Base-by-base conservation (phyloP, 2,888 invertebrate species). In the Siphlonurus alternatus region DNA sequence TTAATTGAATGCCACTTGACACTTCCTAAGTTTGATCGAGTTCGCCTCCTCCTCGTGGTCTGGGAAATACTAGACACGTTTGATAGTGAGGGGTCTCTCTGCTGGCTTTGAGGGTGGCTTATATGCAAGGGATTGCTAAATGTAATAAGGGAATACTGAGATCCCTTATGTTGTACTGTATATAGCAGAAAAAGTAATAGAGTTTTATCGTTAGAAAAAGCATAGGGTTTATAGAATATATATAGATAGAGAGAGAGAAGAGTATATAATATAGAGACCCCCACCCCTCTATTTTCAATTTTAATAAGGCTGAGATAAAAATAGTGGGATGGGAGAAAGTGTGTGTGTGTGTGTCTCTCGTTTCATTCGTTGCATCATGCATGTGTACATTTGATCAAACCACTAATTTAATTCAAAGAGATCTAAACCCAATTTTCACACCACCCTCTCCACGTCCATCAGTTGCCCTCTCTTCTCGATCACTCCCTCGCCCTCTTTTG, bases 351-450 rank as follows among this genome's bases (percentile, higher is more conserved):
- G n/a, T n/a, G n/a, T n/a, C n/a, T n/a, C n/a, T n/a, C n/a, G n/a
- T n/a, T n/a, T n/a, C n/a, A n/a, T 38, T 15, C 15, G 15, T 38
- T 38, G 38, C 38, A 38, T 38, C 38, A 38, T 38, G 38, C 22
- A 22, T 56, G 56, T 56, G 56, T 56, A 56, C 56, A 56, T 56
- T 56, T 56, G n/a, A 56, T 56, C 56, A 56, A 22, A 56, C 56
- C 56, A 56, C 56, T 56, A 56, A 56, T 56, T 56, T 56, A 56
- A 56, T 56, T 56, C n/a, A 56, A 56, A 56, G n/a, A 56, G 56
- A 56, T 56, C n/a, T 56, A 56, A 56, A 56, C 56, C 56, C 56
- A 56, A 56, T 56, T 56, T 56, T 56, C 56, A 56, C 56, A 56
- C 56, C n/a, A 10, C 56, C 56, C n/a, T 56, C n/a, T 56, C n/a